Percentiles rank a stretch among this genome's conserved stretches.
Evolutionary conservation across 2,113 vertebrate species (phyloP).

Genomic region (Vombatus ursinus): DNA sequence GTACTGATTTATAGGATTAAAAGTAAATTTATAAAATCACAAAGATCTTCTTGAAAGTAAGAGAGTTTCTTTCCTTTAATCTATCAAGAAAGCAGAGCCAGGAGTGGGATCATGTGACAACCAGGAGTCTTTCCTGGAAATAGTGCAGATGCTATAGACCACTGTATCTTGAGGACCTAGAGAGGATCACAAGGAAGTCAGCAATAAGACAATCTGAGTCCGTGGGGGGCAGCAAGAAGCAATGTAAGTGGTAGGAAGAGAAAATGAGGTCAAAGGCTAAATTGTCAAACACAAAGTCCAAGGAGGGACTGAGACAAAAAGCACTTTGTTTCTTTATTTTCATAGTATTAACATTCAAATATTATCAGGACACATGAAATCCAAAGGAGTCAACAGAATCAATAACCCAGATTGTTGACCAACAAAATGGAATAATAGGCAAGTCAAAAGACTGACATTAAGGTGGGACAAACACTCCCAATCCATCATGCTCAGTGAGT

Average conservation of each 20-base stretch:
- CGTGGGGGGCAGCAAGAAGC: background rate
- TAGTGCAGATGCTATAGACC: background rate
- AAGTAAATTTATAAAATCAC: background rate
- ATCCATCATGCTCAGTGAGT: background rate
- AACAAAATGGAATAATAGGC: background rate
- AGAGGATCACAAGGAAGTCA: background rate
- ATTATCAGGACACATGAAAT: background rate
- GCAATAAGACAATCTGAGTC: background rate
- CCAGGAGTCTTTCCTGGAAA: too few relatives aligned
- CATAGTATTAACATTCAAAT: background rate
- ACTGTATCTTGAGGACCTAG: background rate
- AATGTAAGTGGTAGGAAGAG: background rate
- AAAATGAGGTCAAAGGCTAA: background rate
- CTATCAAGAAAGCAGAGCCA: background rate
- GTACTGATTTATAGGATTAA: background rate
- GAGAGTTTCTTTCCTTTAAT: background rate
- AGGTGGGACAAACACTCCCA: background rate
- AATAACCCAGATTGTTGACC: background rate
- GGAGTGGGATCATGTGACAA: too few relatives aligned
- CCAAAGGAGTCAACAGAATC: background rate
- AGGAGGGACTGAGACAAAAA: background rate
- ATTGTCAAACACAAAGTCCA: background rate
- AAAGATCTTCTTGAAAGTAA: background rate
- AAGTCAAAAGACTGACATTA: background rate
- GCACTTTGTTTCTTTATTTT: background rate